phyloP scores from a whole-genome alignment of 2,113 vertebrate species.

The Misgurnus mizolepis region DNA sequence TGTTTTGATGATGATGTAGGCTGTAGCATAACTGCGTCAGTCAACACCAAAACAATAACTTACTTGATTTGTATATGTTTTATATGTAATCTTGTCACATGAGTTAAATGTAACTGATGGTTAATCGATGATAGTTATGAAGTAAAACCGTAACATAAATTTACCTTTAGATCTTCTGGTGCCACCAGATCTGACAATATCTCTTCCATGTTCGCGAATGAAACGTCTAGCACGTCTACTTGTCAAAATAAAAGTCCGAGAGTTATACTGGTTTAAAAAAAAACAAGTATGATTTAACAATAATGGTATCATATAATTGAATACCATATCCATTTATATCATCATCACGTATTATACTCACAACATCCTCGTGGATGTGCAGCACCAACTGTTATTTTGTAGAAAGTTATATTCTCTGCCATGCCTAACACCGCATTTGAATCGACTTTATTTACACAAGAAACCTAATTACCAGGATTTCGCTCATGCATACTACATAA shows the following conservation, averaged over 20 bases:
- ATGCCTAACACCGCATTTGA: no score
- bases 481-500: no score
- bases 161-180: constrained; percentile 57
- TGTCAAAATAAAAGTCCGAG: constrained; percentile 44
- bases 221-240: not conserved
- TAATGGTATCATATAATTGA: no score
- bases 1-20: not conserved
- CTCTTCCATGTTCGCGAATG: constrained; percentile 55
- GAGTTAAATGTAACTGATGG: no score
- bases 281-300: no score
- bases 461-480: no score
- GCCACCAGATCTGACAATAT: constrained; percentile 53
- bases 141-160: not conserved
- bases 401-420: no score
- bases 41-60: not conserved
- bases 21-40: not conserved
- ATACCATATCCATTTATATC: no score
- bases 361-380: not conserved
- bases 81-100: not conserved
- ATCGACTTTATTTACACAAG: no score
- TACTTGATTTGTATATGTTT: not conserved
- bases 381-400: no score
- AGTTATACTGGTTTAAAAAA: not conserved
- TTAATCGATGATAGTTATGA: not conserved
- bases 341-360: not conserved